Conservation (phyloP, 2,888 invertebrate species). For the Leptinotarsa haldemani region DNA sequence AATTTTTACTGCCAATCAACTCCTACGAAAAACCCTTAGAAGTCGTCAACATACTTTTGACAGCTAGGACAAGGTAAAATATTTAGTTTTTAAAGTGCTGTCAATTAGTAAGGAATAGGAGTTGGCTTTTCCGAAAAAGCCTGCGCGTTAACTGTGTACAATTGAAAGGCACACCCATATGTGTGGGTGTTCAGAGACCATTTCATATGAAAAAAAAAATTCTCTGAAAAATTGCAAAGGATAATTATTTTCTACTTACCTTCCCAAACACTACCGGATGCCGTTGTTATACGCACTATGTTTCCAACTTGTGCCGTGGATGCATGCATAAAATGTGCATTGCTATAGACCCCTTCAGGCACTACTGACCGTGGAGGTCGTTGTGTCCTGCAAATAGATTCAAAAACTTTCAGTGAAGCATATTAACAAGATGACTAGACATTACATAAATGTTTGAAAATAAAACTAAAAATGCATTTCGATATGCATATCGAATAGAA, state of each 20-base stretch:
- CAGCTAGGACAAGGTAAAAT: background rate
- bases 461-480: background rate
- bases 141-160: too few species aligned
- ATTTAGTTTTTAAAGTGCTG: too few species aligned
- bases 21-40: too few species aligned
- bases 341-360: conserved; percentile 89
- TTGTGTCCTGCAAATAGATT: conserved; percentile 69
- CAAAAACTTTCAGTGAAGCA: background rate
- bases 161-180: too few species aligned
- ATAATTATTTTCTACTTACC: conserved; percentile 65
- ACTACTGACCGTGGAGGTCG: conserved; percentile 74
- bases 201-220: background rate
- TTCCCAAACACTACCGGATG: conserved; percentile 87
- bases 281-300: conserved; percentile 82
- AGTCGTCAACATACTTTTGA: background rate
- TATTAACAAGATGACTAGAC: too few species aligned
- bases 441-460: background rate
- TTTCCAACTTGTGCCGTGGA: conserved; percentile 88
- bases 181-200: too few species aligned
- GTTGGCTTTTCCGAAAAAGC: too few species aligned
- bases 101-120: too few species aligned
- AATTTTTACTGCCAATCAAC: too few species aligned
- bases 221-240: background rate
- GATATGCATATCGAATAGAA: too few species aligned
- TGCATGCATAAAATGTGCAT: conserved; percentile 91